Base-by-base conservation (phyloP, 2,888 invertebrate genomes). In the Pseudococcus longispinus region DNA sequence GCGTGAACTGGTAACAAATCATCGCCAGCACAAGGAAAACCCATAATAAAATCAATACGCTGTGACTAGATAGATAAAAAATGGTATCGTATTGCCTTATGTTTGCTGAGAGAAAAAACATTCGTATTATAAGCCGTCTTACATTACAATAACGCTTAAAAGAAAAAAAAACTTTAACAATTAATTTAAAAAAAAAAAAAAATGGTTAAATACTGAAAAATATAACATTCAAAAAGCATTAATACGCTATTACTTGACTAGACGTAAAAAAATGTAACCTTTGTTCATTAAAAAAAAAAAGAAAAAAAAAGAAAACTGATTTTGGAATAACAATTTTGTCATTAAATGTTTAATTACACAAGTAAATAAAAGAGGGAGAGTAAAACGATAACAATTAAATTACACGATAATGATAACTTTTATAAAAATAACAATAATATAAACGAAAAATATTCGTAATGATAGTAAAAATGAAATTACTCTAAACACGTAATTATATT, bases 381-480 rank as follows among this genome's bases (percentile, higher is more conserved):
- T 80, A 80, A 20, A 80, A 80, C 77, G 23, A 80, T 80, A 80
- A 80, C 77, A 80, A 80, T 80, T 42, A 42, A n/a, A 80, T 32
- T 80, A 80, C 42, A 80, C 20, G 42, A 80, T 80, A 80, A 80
- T 80, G 77, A 80, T 80, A 42, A 80, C 77, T 80, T 80, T 80
- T 80, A 42, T 80, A 80, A 80, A 80, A 80, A 80, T 80, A 80
- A 80, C 77, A 80, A 80, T 80, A 80, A 42, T 77, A 80, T 80
- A 80, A 80, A 80, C 77, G 77, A 80, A 80, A 70, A n/a, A 32
- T 80, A 80, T 80, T 20, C 37, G 20, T 42, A 42, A 74, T 80
- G 77, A 80, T 80, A 80, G 77, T 80, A 80, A 80, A 80, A 80
- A 80, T 80, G 42, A 80, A 74, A 74, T 37, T 42, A 80, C 8